Conservation (phyloP, 2,113 vertebrate species). For the Himantopus leucocephalus region DNA sequence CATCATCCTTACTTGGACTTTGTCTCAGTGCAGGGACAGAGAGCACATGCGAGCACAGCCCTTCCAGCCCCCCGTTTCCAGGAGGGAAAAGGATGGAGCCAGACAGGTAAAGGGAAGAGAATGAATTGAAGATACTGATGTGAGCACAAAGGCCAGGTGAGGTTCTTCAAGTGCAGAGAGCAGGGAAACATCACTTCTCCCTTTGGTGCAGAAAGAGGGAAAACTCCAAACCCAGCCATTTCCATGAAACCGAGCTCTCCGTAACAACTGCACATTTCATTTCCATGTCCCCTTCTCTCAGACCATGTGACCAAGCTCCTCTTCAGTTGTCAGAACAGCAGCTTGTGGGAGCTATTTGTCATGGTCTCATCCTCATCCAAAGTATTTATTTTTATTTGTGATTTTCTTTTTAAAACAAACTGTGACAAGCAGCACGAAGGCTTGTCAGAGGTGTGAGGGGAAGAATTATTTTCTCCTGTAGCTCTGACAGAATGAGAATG, state of each 20-base stretch:
- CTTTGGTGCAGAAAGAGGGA: background rate
- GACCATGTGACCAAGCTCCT: background rate
- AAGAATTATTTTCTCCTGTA: background rate
- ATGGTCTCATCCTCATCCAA: background rate
- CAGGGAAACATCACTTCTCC: background rate
- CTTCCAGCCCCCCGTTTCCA: background rate
- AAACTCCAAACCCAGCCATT: background rate
- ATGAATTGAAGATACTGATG: background rate
- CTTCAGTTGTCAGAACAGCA: background rate
- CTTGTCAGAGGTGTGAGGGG: background rate
- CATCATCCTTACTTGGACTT: background rate
- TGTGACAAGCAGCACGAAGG: background rate
- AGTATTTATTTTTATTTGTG: background rate
- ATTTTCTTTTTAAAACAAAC: background rate
- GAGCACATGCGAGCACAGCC: too few relatives aligned
- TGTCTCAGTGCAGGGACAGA: background rate
- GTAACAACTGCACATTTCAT: accelerated
- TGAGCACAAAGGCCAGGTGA: background rate
- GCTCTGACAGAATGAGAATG: background rate
- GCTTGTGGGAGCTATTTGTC: background rate
- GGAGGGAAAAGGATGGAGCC: background rate
- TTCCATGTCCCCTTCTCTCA: background rate
- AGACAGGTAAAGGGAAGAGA: background rate
- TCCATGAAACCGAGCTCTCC: background rate
- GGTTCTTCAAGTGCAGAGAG: background rate